A percentile compares a stretch with the other conserved stretches of the same genome.
phyloP scores from a whole-genome alignment of 64 coral and sea anemone species.

The Montipora foliosa region DNA sequence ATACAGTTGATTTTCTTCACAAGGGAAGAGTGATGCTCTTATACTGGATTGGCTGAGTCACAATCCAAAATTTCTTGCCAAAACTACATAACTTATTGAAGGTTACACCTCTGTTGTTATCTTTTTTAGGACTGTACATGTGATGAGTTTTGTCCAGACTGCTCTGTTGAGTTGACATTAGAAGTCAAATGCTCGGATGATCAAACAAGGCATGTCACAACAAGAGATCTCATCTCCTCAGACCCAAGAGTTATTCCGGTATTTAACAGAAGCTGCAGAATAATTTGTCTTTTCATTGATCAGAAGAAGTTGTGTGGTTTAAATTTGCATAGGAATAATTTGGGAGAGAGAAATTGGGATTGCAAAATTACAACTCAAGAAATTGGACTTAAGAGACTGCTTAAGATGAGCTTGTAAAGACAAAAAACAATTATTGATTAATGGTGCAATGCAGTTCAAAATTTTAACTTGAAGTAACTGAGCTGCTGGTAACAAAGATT shows the following conservation, averaged over 20 bases:
- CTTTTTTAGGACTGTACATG: conserved; percentile 90
- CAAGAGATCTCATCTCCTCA: conserved; percentile 86
- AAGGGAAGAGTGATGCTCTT: no score
- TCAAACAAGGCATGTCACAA: conserved; percentile 95
- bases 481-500: no score
- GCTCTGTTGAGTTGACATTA: conserved; percentile 97
- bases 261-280: conserved; percentile 13
- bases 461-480: background rate
- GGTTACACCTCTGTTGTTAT: background rate
- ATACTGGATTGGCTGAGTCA: no score
- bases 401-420: no score
- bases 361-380: no score
- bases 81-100: no score
- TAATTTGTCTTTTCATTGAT: background rate
- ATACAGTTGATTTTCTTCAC: no score
- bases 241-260: conserved; percentile 90
- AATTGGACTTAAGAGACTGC: no score
- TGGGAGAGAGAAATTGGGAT: no score
- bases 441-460: no score
- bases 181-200: conserved; percentile 97
- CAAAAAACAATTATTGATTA: no score
- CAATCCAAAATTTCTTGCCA: no score
- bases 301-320: background rate
- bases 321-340: background rate
- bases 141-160: conserved; percentile 96